Percentiles rank a stretch among this genome's conserved stretches.
Evolutionary conservation across 2,888 invertebrate species (phyloP).

Genomic region (Gortyna flavago): DNA sequence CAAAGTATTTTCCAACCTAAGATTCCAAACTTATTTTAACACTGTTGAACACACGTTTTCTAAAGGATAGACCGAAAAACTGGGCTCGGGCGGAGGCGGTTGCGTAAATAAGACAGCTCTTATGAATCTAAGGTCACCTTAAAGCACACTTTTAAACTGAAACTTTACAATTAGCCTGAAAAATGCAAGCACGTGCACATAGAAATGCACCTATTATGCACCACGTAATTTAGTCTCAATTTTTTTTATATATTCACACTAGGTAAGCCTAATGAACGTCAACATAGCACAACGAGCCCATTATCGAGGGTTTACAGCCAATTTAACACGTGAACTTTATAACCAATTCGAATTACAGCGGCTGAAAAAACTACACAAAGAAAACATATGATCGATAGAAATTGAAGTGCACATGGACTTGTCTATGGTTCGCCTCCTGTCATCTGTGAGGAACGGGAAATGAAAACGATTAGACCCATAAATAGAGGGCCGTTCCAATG

Average conservation of each 20-base stretch:
- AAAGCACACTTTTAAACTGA: slow-evolving; percentile 70
- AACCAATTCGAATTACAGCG: slow-evolving; percentile 89
- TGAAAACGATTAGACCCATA: slow-evolving; percentile 46
- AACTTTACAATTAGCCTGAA: slow-evolving; percentile 83
- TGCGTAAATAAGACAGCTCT: slow-evolving; percentile 59
- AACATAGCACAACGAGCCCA: slow-evolving; percentile 59
- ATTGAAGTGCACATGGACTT: slow-evolving; percentile 88
- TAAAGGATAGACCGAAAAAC: slow-evolving; percentile 62
- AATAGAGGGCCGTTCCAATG: slow-evolving; percentile 27
- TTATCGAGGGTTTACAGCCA: slow-evolving; percentile 60
- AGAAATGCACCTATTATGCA: slow-evolving; percentile 82
- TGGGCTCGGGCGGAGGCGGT: slow-evolving; percentile 44
- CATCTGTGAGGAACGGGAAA: slow-evolving; percentile 67
- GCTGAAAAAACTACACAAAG: slow-evolving; percentile 90
- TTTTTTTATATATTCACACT: slow-evolving; percentile 55
- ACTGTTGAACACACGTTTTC: slow-evolving; percentile 77
- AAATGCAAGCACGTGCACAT: slow-evolving; percentile 89
- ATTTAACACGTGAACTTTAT: slow-evolving; percentile 77
- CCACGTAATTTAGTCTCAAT: slow-evolving; percentile 68
- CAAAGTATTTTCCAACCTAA: slow-evolving; percentile 80
- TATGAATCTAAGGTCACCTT: slow-evolving; percentile 63
- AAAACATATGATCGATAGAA: slow-evolving; percentile 90
- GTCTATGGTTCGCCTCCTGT: slow-evolving; percentile 82
- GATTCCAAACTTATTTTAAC: slow-evolving; percentile 74
- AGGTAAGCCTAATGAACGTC: slow-evolving; percentile 41